Percentiles rank a stretch among this genome's conserved stretches.
Evolutionary conservation across 2,797 vertebrate genomes (phyloP).

Genomic region (Parauchenoglanis punctatus): DNA sequence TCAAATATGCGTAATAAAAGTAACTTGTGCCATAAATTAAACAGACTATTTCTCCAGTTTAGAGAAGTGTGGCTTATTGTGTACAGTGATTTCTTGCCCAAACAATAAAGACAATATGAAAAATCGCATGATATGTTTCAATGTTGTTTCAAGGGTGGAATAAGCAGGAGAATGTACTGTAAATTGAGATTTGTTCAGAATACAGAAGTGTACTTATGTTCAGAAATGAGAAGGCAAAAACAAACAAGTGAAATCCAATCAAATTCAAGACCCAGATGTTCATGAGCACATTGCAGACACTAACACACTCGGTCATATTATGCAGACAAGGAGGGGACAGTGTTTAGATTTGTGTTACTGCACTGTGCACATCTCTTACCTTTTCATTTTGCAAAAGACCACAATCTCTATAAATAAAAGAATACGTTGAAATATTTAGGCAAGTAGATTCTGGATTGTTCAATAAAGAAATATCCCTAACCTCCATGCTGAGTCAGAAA

Average conservation of each 20-base stretch:
- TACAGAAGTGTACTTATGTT: neutral
- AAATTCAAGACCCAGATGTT: constrained; percentile 50
- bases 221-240: constrained; percentile 27
- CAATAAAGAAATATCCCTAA: constrained; percentile 95
- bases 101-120: constrained; percentile 4
- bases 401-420: constrained; percentile 99
- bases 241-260: constrained; percentile 13
- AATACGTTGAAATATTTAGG: constrained; percentile 99
- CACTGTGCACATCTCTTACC: constrained; percentile 97
- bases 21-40: neutral
- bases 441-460: constrained; percentile 96
- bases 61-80: neutral
- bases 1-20: neutral
- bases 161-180: neutral
- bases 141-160: neutral
- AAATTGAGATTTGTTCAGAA: neutral
- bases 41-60: neutral
- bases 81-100: neutral
- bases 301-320: constrained; percentile 63
- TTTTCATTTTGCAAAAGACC: constrained; percentile 99
- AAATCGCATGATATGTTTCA: neutral
- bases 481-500: constrained; percentile 95
- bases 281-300: constrained; percentile 74
- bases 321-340: constrained; percentile 85
- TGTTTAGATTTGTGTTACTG: constrained; percentile 95